These are phyloP conservation scores for Chaitophorus viminalis DNA, from an alignment of 2,888 invertebrate species.

Conservation along the genomic window DNA sequence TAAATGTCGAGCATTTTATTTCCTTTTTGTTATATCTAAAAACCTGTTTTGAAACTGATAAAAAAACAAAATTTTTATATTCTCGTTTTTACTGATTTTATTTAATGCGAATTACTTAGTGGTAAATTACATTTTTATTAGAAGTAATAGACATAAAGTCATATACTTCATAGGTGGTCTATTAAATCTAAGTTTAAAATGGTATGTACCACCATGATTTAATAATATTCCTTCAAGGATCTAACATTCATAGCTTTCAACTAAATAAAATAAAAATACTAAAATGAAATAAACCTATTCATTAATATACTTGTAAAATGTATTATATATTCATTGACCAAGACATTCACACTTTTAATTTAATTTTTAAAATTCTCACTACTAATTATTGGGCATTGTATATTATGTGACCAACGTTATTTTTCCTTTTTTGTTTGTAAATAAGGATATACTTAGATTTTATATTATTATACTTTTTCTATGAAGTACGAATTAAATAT, in stretches of 20 bases:
- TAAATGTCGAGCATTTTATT: slow-evolving; percentile 48
- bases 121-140: slow-evolving; percentile 57
- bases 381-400: too few species aligned
- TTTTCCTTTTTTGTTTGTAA: too few species aligned
- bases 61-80: slow-evolving; percentile 48
- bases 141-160: slow-evolving; percentile 49
- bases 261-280: slow-evolving; percentile 4
- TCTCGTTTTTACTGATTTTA: slow-evolving; percentile 44
- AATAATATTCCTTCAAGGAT: neutral
- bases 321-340: neutral
- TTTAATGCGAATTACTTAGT: slow-evolving; percentile 54
- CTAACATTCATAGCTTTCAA: neutral
- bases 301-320: neutral
- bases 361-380: too few species aligned
- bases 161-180: slow-evolving; percentile 59
- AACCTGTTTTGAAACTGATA: slow-evolving; percentile 41
- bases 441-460: too few species aligned
- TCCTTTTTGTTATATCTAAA: slow-evolving; percentile 33
- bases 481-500: too few species aligned
- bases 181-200: slow-evolving; percentile 54
- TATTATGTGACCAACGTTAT: too few species aligned
- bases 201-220: neutral
- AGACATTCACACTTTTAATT: neutral
- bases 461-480: too few species aligned
- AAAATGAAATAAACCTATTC: neutral